Percentiles rank a stretch among this genome's conserved stretches.
Conservation (phyloP, 2,113 vertebrate genomes). For the Hemiscyllium ocellatum region DNA sequence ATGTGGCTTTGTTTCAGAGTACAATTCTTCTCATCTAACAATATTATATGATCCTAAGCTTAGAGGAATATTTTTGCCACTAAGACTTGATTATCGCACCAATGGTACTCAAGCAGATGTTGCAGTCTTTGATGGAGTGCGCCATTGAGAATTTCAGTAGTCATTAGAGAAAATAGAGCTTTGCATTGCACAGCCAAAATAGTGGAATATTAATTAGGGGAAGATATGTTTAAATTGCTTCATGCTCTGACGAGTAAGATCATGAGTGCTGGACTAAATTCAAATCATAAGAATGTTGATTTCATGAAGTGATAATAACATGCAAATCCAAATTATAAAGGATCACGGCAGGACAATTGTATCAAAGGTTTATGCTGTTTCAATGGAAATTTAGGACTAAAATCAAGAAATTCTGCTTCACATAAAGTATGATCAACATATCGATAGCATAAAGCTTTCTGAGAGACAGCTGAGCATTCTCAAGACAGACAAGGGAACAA, state of each 20-base stretch:
- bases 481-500: not conserved
- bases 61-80: not conserved
- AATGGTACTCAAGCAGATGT: not conserved
- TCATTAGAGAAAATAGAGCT: not conserved
- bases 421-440: not conserved
- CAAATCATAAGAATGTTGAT: not conserved
- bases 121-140: not conserved
- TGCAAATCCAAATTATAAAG: not conserved
- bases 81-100: not conserved
- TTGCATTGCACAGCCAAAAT: not conserved
- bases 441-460: not conserved
- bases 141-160: not conserved
- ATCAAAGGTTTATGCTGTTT: not conserved
- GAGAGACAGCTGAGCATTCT: not conserved
- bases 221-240: not conserved
- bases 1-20: not conserved
- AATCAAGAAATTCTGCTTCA: not conserved
- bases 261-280: not conserved
- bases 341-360: not conserved
- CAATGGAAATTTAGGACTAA: not conserved
- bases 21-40: not conserved
- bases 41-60: not conserved
- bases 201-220: not conserved
- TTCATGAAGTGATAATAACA: not conserved
- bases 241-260: not conserved